Evolutionary conservation across 2,797 vertebrate genomes (phyloP), one percentile per base, ranked within the genome.

Genomic region (Nyctibius grandis): DNA sequence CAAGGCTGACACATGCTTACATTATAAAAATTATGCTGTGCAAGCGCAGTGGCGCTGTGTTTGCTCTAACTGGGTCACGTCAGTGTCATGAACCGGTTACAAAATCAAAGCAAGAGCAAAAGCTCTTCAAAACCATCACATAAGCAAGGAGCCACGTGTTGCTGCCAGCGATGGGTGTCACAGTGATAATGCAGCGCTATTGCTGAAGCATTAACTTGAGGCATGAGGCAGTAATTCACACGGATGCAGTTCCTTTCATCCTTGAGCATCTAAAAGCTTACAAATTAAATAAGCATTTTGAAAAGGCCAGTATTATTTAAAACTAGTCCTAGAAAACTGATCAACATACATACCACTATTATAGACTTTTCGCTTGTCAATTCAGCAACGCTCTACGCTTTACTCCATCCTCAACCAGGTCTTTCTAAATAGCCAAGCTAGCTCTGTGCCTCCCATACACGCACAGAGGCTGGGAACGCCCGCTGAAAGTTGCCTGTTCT

Each of bases 91-190:
- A 90, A 73, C 48, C 0, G 4, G 88, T 93, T 93, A 87, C 83
- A 87, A 88, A 95, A 91, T 38, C 91, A 93, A 95, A 88, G 69
- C 65, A 84, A 60, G 57, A 72, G 68, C 42, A 77, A 72, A 85
- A 89, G 29, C 84, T 93, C 38, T 74, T n/a, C 1, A 2, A 91
- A 93, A 86, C 40, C 51, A 50, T 38, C 83, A 29, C n/a, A 28
- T 15, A 51, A 88, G 69, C 79, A 75, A 45, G 4, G 9, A 82
- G 51, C 40, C 51, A 7, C 0, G 25, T 0, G 8, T 1, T 69
- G 82, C 93, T 93, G 83, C 51, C 77, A 92, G 90, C 45, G 59
- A 7, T 21, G 74, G 51, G 61, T 59, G 65, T 34, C 63, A 75
- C 80, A 47, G 44, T 12, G 57, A 80, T 26, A 94, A 65, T 1